These are phyloP conservation scores for Campodea augens DNA, from an alignment of 1,140 invertebrate genomes.

Conservation along the genomic window DNA sequence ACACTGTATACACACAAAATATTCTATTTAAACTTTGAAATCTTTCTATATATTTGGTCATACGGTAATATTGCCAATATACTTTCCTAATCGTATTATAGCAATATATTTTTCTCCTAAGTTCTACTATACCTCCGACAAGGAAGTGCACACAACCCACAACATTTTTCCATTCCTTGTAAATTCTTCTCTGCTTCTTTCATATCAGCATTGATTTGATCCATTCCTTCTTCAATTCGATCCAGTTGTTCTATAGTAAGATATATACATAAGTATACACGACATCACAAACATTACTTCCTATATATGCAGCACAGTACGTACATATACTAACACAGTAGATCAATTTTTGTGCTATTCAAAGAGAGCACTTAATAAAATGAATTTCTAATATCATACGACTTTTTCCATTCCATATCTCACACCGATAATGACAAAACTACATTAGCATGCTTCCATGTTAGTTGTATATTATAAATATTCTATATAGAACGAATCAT, in stretches of 20 bases:
- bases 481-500: too few species aligned
- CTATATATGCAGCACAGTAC: neutral
- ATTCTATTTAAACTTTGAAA: too few species aligned
- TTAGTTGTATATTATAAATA: too few species aligned
- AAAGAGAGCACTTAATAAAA: too few species aligned
- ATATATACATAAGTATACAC: neutral
- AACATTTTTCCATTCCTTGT: constrained; percentile 99
- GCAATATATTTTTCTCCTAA: too few species aligned
- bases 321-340: neutral
- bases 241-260: constrained; percentile 84
- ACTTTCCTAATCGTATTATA: too few species aligned
- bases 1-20: too few species aligned
- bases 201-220: constrained; percentile 99
- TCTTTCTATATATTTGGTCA: neutral
- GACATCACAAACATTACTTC: neutral
- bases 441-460: too few species aligned
- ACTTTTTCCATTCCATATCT: too few species aligned
- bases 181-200: constrained; percentile 97
- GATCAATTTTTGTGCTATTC: neutral
- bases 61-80: too few species aligned
- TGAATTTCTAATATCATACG: too few species aligned
- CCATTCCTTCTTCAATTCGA: constrained; percentile 98
- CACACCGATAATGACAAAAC: too few species aligned
- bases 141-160: constrained; percentile 89
- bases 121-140: constrained; percentile 71